Conservation (phyloP, 2,888 invertebrate genomes). For the Parascotia fuliginaria region DNA sequence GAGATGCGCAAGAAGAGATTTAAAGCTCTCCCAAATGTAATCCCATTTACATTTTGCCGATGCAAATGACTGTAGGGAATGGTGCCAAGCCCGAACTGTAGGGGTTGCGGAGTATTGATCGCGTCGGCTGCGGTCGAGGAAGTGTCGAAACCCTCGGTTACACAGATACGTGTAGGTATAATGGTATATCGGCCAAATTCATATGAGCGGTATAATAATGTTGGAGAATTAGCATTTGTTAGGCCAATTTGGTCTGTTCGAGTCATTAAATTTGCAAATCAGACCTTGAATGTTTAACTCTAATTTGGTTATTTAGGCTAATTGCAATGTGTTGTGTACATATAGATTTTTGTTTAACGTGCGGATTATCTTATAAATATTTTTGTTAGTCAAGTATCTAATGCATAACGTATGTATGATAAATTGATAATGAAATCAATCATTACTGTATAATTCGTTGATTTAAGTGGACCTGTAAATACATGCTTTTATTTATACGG, state of each 20-base stretch:
- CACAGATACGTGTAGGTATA: background rate
- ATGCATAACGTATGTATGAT: too few species aligned
- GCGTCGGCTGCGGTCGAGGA: background rate
- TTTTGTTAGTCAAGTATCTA: too few species aligned
- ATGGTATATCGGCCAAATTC: background rate
- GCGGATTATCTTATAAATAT: too few species aligned
- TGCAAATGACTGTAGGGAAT: constrained; percentile 5
- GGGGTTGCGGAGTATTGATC: constrained; percentile 10
- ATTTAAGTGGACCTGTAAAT: too few species aligned
- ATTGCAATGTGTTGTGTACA: constrained; percentile 5
- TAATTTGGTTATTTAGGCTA: constrained; percentile 16
- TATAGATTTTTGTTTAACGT: background rate
- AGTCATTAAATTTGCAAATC: constrained; percentile 23
- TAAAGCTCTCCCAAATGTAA: background rate
- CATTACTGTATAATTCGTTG: too few species aligned
- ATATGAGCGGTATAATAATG: background rate
- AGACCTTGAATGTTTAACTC: constrained; percentile 30
- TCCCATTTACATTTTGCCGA: background rate
- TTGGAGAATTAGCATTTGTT: constrained; percentile 6
- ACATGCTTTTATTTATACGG: too few species aligned
- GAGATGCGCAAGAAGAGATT: background rate
- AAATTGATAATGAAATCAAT: too few species aligned
- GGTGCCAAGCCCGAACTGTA: constrained; percentile 2
- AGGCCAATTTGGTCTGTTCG: constrained; percentile 11
- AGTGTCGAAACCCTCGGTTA: background rate